Conservation (phyloP, 1,140 invertebrate species). For the Arctopsyche grandis region DNA sequence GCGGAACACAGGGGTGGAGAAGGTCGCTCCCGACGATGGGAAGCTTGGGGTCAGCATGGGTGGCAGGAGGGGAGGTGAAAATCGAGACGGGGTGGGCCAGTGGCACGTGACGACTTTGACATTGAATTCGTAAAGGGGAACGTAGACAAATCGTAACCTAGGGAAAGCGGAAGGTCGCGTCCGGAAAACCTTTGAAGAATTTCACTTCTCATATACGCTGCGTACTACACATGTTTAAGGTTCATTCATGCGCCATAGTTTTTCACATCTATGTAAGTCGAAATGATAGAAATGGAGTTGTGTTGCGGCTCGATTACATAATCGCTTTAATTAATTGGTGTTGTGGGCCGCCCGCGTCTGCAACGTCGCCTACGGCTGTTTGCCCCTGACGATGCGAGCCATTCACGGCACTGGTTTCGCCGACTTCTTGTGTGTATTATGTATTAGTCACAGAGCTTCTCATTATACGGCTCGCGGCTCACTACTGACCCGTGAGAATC, state of each 20-base stretch:
- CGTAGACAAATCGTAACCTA: background rate
- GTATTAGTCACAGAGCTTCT: no score
- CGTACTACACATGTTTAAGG: background rate
- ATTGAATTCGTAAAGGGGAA: conserved; percentile 36
- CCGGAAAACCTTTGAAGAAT: background rate
- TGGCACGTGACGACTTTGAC: conserved; percentile 48
- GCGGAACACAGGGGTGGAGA: conserved; percentile 8
- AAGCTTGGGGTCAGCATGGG: background rate
- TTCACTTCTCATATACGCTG: background rate
- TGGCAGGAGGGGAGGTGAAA: background rate
- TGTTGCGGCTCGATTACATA: no score
- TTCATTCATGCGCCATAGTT: no score
- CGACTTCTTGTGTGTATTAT: no score
- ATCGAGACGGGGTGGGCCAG: background rate
- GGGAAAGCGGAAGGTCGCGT: background rate
- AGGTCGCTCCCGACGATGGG: background rate
- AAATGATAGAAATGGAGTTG: no score
- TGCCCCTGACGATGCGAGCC: background rate
- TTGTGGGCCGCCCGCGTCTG: background rate
- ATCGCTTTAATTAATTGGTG: background rate
- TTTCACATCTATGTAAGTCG: no score
- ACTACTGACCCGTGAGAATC: no score
- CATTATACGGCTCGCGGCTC: no score
- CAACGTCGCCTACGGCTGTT: conserved; percentile 10
- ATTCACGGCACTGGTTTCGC: background rate